Base-by-base conservation (phyloP, 2,113 vertebrate genomes). In the Peromyscus leucopus region DNA sequence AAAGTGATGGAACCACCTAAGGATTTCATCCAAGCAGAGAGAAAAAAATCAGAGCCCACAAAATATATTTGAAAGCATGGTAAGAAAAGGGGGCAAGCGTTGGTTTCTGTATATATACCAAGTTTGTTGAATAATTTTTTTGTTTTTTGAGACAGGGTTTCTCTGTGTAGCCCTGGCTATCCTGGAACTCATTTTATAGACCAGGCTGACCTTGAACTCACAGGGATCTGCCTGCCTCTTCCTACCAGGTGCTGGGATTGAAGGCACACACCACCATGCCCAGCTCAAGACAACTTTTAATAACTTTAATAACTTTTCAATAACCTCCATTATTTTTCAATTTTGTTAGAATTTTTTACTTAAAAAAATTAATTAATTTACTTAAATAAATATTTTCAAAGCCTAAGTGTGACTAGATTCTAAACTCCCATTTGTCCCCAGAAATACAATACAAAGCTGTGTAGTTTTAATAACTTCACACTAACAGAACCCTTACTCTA, bases 11-110 rank as follows among this genome's bases (percentile, higher is more conserved):
- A 13, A 19, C 7, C 22, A 24, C 10, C 51, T 6, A 17, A 96
- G 57, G 67, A 80, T 82, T 93, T 83, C 57, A 86, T 33, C 51
- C 36, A 86, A 42, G 82, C 36, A 67, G 85, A 61, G 15, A 19
- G 71, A 72, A 48, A 67, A 59, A 86, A 75, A 48, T 65, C 75
- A 76, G 55, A 95, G 17, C 83, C 80, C 61, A 92, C 39, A 82
- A 90, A 92, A 83, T 39, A 59, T 63, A 51, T 91, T 89, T 78
- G 51, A 86, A 97, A 95, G 33, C 10, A 24, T 42, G 84, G 4
- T 63, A 63, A 92, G 59, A 72, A 91, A 93, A 72, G 55, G 10
- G n/a, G 15, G 39, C 28, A 13, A n/a, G 88, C n/a, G 36, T 87
- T 88, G 33, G 2, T 74, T 78, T 87, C 33, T 79, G 17, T 79